Evolutionary conservation across 2,888 invertebrate species (phyloP), one percentile per base, ranked within the genome.

Genomic region (Rhimphoctona megacephalus): DNA sequence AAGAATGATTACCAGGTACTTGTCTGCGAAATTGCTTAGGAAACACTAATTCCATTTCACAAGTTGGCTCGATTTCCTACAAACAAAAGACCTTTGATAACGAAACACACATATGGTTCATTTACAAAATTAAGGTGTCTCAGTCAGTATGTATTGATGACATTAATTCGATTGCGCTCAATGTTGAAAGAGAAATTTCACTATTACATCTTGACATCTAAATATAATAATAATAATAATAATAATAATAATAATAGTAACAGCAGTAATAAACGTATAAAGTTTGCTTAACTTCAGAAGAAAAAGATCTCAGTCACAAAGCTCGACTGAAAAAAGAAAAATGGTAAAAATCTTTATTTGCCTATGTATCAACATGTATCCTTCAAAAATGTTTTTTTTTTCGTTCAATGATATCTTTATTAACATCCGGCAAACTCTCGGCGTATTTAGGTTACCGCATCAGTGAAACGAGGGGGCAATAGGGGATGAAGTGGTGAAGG

Each of bases 361-460:
- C 1, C 61, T 33, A 49, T 25, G 36, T 49, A 36, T 52, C 25
- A 73, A 39, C n/a, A 61, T 36, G 73, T 19, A 74, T 19, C 36
- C 33, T 43, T 36, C 36, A 73, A 30, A 64, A 17, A 30, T 54
- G 0, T 7, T 46, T 46, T 86, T 80, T 80, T 76, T 46, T n/a
- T 33, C 43, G 33, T 30, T 46, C 64, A 22, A 22, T 74, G 78
- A 86, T 83, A 73, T 78, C 67, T 81, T 86, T 83, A 86, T 86
- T 83, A 78, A 83, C 77, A 86, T 83, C 83, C 67, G 61, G 81
- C 64, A 83, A 83, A 86, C 81, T 86, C 86, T 86, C 83, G 69
- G 73, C 81, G 83, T 83, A 86, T 86, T 83, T 86, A 86, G 86
- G 86, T 86, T 83, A 86, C 86, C 80, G 83, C 80, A 81, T 67